phyloP scores from a whole-genome alignment of 2,797 vertebrate genomes.

The Selene dorsalis region DNA sequence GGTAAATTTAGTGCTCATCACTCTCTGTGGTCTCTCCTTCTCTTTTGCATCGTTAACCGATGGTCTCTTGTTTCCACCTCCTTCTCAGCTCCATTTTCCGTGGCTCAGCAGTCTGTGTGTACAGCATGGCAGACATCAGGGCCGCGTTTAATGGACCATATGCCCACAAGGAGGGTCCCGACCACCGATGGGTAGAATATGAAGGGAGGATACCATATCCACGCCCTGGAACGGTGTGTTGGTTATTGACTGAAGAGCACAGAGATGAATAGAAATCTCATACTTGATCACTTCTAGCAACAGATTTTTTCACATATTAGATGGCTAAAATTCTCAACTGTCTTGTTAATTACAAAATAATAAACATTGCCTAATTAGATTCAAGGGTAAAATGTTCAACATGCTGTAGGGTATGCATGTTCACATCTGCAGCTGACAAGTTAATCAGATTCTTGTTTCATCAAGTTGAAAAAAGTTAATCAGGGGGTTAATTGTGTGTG shows the following conservation, averaged over 20 bases:
- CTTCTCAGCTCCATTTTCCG: slow-evolving; percentile 92
- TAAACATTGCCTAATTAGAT: slow-evolving; percentile 52
- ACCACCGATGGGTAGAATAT: slow-evolving; percentile 97
- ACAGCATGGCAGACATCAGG: slow-evolving; percentile 96
- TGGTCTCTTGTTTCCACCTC: slow-evolving; percentile 25
- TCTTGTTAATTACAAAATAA: slow-evolving; percentile 48
- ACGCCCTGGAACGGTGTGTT: slow-evolving; percentile 93
- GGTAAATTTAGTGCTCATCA: slow-evolving; percentile 78
- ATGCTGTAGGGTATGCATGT: slow-evolving; percentile 41
- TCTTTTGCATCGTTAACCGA: neutral
- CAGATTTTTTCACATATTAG: slow-evolving; percentile 23
- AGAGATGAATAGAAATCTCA: neutral
- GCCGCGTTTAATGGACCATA: slow-evolving; percentile 96
- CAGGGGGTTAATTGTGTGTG: neutral
- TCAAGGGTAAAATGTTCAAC: slow-evolving; percentile 45
- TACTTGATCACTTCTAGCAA: neutral
- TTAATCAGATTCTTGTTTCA: slow-evolving; percentile 50
- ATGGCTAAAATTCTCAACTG: neutral
- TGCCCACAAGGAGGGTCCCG: slow-evolving; percentile 95
- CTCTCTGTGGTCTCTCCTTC: neutral
- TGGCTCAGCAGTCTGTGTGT: slow-evolving; percentile 97
- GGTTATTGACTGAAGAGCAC: slow-evolving; percentile 52
- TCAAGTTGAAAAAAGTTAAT: slow-evolving; percentile 55
- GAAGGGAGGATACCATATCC: slow-evolving; percentile 96
- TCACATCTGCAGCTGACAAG: slow-evolving; percentile 45